Percentiles rank a stretch among this genome's conserved stretches.
These are phyloP conservation scores for Calonectris borealis DNA, from an alignment of 2,113 vertebrate species.

Conservation along the genomic window DNA sequence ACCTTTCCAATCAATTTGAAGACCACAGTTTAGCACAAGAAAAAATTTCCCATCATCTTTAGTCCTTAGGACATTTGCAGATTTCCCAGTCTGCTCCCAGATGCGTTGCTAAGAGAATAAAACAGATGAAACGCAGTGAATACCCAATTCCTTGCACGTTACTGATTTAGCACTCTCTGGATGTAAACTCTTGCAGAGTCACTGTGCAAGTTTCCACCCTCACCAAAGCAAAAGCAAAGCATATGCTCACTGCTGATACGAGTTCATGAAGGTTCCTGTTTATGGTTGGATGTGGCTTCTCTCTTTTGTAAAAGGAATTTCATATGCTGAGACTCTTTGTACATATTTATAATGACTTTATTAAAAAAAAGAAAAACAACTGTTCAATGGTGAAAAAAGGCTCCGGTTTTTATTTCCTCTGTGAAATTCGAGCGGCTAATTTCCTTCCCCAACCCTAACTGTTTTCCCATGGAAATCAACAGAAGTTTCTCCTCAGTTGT, in stretches of 20 bases:
- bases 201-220: slow-evolving; percentile 52
- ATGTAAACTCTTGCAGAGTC: background rate
- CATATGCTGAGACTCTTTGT: slow-evolving; percentile 80
- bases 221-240: slow-evolving; percentile 15
- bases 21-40: background rate
- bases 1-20: background rate
- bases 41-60: background rate
- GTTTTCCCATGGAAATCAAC: background rate
- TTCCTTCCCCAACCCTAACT: background rate
- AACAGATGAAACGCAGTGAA: background rate
- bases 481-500: background rate
- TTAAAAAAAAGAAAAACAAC: slow-evolving; percentile 70
- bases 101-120: background rate
- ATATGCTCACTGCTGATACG: background rate
- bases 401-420: background rate
- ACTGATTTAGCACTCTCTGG: background rate
- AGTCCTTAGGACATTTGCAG: background rate
- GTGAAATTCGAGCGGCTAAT: background rate
- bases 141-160: background rate
- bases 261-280: background rate
- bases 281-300: slow-evolving; percentile 50
- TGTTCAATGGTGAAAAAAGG: slow-evolving; percentile 55
- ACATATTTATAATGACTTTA: slow-evolving; percentile 84
- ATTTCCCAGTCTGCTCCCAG: background rate
- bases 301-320: slow-evolving; percentile 81